Conservation (phyloP, 2,797 vertebrate genomes). For the Cynopterus sphinx region DNA sequence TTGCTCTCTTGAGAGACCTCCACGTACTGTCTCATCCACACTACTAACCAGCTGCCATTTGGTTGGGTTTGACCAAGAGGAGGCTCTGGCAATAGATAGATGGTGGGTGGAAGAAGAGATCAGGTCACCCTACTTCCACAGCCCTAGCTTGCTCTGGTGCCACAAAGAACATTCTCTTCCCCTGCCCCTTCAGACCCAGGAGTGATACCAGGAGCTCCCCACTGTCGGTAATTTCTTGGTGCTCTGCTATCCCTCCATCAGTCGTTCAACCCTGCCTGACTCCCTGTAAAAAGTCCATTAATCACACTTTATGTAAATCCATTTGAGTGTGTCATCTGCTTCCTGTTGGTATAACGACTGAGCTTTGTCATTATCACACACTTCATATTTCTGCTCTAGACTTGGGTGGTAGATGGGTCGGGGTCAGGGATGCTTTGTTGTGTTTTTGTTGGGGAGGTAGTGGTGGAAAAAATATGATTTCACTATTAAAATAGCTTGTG, state of each 20-base stretch:
- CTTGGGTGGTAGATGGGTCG: neutral
- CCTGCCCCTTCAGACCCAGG: neutral
- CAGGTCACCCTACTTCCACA: neutral
- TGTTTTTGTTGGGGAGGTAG: slow-evolving; percentile 5
- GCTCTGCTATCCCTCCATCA: neutral
- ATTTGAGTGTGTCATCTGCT: slow-evolving; percentile 17
- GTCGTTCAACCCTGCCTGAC: neutral
- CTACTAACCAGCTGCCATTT: neutral
- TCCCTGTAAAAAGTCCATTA: neutral
- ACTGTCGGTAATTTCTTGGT: neutral
- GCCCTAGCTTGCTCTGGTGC: neutral
- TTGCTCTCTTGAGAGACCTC: neutral
- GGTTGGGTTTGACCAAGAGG: neutral
- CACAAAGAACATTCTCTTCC: neutral
- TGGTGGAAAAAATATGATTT: slow-evolving; percentile 28
- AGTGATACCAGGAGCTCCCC: neutral
- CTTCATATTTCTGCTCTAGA: neutral
- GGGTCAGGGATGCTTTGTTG: neutral
- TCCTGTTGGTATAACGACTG: slow-evolving; percentile 23
- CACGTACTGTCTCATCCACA: neutral
- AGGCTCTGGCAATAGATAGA: neutral
- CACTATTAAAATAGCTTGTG: slow-evolving; percentile 53
- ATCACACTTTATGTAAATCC: neutral
- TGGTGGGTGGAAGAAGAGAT: neutral
- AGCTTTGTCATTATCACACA: neutral